Evolutionary conservation across 2,113 vertebrate species (phyloP).

Genomic region (Rafetus swinhoei): DNA sequence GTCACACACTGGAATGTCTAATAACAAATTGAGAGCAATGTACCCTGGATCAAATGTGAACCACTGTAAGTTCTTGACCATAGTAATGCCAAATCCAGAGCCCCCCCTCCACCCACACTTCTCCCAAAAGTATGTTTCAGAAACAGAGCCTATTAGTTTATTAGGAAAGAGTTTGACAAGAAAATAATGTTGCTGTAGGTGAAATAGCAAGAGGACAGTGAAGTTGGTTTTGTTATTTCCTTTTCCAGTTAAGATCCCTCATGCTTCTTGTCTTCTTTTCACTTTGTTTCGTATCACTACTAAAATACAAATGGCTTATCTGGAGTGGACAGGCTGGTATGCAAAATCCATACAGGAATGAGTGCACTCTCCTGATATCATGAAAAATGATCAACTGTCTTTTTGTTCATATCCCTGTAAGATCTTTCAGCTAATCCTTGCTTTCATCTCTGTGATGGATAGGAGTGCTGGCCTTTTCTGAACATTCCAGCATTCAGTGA

Average conservation of each 20-base stretch:
- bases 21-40: constrained; percentile 15
- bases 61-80: constrained; percentile 11
- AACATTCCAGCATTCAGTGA: too few species aligned
- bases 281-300: constrained; percentile 34
- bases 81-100: constrained; percentile 30
- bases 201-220: constrained; percentile 41
- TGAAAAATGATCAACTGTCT: constrained; percentile 50
- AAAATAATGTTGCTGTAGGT: neutral
- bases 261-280: neutral
- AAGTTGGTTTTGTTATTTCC: constrained; percentile 42
- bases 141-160: constrained; percentile 64
- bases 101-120: neutral
- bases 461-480: too few species aligned
- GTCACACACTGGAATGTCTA: neutral
- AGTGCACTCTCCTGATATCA: constrained; percentile 56
- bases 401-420: constrained; percentile 44
- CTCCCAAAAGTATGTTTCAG: constrained; percentile 41
- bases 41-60: constrained; percentile 42
- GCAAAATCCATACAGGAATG: constrained; percentile 64
- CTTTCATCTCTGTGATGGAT: neutral
- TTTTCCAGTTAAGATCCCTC: constrained; percentile 15
- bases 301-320: constrained; percentile 51
- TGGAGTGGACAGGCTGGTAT: constrained; percentile 41
- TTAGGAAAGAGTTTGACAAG: constrained; percentile 60
- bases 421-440: constrained; percentile 54